A percentile compares a stretch with the other conserved stretches of the same genome.
Evolutionary conservation across 2,797 vertebrate species (phyloP).

Genomic region (Phalanger gymnotis): DNA sequence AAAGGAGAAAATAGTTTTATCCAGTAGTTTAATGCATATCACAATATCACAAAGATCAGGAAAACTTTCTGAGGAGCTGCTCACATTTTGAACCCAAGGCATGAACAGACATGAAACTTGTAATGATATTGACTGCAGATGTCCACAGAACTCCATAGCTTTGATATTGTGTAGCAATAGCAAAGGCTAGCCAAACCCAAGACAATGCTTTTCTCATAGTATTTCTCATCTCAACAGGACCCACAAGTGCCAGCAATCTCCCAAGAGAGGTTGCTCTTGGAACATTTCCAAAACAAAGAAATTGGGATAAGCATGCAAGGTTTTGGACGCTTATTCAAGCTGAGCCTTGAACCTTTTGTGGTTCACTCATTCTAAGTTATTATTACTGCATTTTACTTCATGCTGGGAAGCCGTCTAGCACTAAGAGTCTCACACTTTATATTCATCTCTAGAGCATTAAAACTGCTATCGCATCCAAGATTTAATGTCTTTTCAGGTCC

Average conservation of each 20-base stretch:
- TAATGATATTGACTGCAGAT: constrained; percentile 25
- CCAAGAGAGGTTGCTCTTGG: constrained; percentile 11
- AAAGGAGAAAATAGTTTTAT: constrained; percentile 20
- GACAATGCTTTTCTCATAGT: constrained; percentile 17
- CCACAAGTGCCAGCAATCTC: constrained; percentile 42
- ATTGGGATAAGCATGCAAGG: constrained; percentile 15
- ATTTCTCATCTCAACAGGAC: constrained; percentile 42
- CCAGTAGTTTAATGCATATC: constrained; percentile 24
- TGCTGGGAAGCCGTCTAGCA: constrained; percentile 5
- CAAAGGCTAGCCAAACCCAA: not conserved
- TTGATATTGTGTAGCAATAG: constrained; percentile 27
- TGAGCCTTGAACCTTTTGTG: constrained; percentile 27
- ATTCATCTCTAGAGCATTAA: constrained; percentile 51
- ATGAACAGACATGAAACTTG: constrained; percentile 27
- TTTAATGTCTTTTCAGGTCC: not conserved
- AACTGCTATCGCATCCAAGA: constrained; percentile 14
- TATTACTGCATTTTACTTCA: constrained; percentile 45
- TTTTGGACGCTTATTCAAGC: constrained; percentile 1
- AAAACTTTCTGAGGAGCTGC: constrained; percentile 31
- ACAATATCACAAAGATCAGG: constrained; percentile 27
- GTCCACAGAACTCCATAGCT: constrained; percentile 12
- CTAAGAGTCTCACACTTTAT: constrained; percentile 27
- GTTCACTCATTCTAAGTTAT: constrained; percentile 40
- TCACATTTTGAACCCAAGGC: constrained; percentile 29
- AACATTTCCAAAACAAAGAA: constrained; percentile 64